Evolutionary conservation across 1,140 invertebrate species (phyloP), one percentile per base, ranked within the genome.

Genomic region (Caerostris extrusa): DNA sequence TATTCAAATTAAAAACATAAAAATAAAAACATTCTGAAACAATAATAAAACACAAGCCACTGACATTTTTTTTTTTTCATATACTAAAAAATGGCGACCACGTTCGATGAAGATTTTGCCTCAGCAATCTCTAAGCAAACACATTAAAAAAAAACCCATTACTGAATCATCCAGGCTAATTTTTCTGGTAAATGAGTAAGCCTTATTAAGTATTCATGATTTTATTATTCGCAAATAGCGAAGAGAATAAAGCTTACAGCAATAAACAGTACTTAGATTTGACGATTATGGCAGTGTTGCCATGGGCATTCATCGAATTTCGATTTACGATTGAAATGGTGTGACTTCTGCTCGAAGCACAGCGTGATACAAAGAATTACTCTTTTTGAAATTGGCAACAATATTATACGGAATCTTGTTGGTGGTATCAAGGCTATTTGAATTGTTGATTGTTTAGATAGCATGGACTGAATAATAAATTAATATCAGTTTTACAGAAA

Each of bases 301-400:
- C 71, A 77, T 77, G 71, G 71, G 34, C 19, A 10, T 77, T 53
- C 71, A 77, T 77, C 53, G 71, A 77, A 77, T 77, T 77, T 10
- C 71, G 71, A 77, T 77, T 77, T 12, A 77, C 53, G 71, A 77
- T 77, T 53, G 50, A 19, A 14, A 10, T 34, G 53, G 3, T 10
- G 71, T 3, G 71, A 77, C 71, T 12, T 50, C 3, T 53, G 34
- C 71, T 77, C 19, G 34, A 77, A 77, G 71, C 34, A 77, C 71
- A 12, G 71, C 7, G 50, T 77, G 71, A 50, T 77, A 77, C 71
- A 50, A 53, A 50, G 12, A 77, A 77, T 50, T 12, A 14, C 61
- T 50, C 5, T 77, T 77, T n/a, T 53, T 5, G 34, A 3, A 77
- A 77, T 50, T 77, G 71, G 50, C 71, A 53, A 77, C 34, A 34